phyloP scores from a whole-genome alignment of 2,888 invertebrate genomes.

The Caenorhabditis doughertyi region DNA sequence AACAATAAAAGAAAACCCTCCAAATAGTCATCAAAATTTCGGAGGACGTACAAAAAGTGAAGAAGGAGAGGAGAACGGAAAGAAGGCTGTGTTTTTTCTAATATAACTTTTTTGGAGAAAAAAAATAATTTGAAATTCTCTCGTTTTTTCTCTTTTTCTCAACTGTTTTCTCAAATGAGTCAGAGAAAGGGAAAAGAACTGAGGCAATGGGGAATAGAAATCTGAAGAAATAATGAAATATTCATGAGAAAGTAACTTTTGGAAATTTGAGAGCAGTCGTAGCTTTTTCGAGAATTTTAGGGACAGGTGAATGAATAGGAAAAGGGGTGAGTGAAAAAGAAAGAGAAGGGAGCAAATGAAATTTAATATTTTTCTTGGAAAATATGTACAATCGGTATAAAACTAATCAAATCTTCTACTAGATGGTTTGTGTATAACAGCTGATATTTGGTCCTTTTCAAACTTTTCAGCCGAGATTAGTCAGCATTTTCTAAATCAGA shows the following conservation, averaged over 20 bases:
- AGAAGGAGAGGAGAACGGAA: neutral
- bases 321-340: neutral
- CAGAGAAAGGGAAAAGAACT: neutral
- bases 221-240: conserved; percentile 36
- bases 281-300: conserved; percentile 8
- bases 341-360: conserved; percentile 1
- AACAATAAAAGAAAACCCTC: conserved; percentile 9
- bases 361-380: conserved; percentile 24
- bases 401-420: conserved; percentile 23
- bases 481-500: too few species aligned
- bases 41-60: conserved; percentile 25
- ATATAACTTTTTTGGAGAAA: neutral
- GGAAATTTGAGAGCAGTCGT: conserved; percentile 14
- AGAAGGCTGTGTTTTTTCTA: neutral
- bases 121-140: neutral
- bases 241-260: conserved; percentile 39
- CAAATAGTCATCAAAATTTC: neutral
- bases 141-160: neutral
- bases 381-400: neutral
- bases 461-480: neutral
- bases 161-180: conserved; percentile 29
- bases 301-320: conserved; percentile 16
- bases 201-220: neutral
- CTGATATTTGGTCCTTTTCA: neutral
- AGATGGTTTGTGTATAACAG: neutral